Conservation (phyloP, 2,113 vertebrate genomes). For the Proterorhinus semilunaris region DNA sequence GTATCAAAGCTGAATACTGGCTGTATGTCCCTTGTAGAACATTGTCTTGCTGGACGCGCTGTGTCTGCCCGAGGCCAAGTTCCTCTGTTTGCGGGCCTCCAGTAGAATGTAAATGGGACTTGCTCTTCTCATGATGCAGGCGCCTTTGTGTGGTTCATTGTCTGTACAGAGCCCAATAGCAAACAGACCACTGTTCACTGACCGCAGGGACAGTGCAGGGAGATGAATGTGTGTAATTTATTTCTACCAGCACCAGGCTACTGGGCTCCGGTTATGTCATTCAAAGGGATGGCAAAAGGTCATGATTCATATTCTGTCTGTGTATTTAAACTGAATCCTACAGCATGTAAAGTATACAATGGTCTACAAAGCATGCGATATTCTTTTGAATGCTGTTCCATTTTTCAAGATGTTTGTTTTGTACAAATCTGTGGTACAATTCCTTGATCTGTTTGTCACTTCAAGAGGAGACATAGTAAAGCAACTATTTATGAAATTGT, state of each 20-base stretch:
- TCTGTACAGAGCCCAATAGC: neutral
- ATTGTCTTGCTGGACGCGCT: neutral
- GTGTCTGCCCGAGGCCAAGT: neutral
- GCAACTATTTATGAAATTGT: too few relatives aligned
- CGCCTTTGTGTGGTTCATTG: neutral
- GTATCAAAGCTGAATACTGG: neutral
- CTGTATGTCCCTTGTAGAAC: neutral
- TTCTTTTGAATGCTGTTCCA: too few relatives aligned
- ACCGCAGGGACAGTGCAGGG: neutral
- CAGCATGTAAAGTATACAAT: too few relatives aligned
- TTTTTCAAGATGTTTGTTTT: too few relatives aligned
- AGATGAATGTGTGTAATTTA: conserved; percentile 2
- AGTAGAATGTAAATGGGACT: neutral
- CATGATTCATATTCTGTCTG: neutral
- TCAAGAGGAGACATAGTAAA: too few relatives aligned
- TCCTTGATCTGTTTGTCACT: too few relatives aligned
- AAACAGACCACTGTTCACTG: neutral
- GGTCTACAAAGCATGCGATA: too few relatives aligned
- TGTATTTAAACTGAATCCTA: neutral
- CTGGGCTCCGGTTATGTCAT: neutral
- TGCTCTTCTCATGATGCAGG: neutral
- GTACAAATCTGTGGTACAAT: too few relatives aligned
- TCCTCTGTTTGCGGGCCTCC: neutral
- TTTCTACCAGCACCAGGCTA: neutral
- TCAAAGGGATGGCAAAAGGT: neutral